Conservation (phyloP, 2,113 vertebrate species). For the Indicator maculatus region DNA sequence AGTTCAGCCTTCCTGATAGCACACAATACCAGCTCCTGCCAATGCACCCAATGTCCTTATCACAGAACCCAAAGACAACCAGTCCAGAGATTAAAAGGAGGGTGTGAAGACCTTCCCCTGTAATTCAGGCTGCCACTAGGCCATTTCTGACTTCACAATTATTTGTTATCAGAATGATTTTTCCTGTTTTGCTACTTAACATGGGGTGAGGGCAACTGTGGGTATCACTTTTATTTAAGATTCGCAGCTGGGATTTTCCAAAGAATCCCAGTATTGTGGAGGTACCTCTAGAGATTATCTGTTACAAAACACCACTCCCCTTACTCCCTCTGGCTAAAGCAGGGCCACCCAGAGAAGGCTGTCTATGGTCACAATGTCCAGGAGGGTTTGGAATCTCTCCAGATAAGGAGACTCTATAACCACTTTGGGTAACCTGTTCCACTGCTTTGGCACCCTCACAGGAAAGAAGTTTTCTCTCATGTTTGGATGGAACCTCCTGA, state of each 20-base stretch:
- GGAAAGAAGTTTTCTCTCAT: too few relatives aligned
- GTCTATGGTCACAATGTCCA: too few relatives aligned
- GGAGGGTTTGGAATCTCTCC: too few relatives aligned
- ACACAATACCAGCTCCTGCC: not conserved
- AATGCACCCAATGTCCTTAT: not conserved
- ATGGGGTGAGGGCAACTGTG: not conserved
- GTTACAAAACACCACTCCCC: too few relatives aligned
- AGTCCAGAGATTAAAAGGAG: fast-evolving
- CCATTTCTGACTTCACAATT: not conserved
- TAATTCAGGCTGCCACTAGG: not conserved
- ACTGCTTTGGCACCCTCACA: too few relatives aligned
- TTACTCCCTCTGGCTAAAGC: too few relatives aligned
- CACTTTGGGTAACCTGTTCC: too few relatives aligned
- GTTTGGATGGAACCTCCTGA: too few relatives aligned
- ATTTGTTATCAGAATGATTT: not conserved
- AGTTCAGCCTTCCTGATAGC: not conserved
- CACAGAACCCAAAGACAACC: not conserved
- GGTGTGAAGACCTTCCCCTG: not conserved
- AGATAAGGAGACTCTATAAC: too few relatives aligned
- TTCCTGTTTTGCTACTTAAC: not conserved
- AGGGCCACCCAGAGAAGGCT: too few relatives aligned
- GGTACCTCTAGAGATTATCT: too few relatives aligned
- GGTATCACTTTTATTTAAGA: not conserved
- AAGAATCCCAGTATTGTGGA: not conserved
- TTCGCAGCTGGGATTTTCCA: not conserved